phyloP scores from a whole-genome alignment of 2,113 vertebrate species.

The Crocuta crocuta region DNA sequence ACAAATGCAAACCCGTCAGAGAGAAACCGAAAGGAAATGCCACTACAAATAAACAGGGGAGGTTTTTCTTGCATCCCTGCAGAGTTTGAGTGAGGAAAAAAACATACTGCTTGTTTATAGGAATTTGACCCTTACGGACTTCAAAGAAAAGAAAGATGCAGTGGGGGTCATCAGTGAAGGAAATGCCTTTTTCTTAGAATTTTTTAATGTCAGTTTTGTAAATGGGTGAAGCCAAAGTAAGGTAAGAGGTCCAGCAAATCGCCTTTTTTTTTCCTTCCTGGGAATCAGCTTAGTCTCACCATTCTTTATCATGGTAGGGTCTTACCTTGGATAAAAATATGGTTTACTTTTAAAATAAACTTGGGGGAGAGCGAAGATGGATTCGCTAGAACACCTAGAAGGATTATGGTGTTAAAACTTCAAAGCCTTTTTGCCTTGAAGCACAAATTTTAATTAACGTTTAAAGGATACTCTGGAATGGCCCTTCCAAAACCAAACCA shows the following conservation, averaged over 20 bases:
- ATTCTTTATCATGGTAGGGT: conserved; percentile 34
- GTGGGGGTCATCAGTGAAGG: background rate
- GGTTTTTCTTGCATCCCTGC: conserved; percentile 31
- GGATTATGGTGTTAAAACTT: conserved; percentile 61
- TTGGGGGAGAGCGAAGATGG: background rate
- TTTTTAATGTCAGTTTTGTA: conserved; percentile 57
- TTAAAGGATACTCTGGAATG: conserved; percentile 37
- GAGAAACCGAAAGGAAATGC: background rate
- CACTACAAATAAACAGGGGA: background rate
- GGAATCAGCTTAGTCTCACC: conserved; percentile 43
- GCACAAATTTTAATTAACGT: conserved; percentile 65
- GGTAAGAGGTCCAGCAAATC: conserved; percentile 29
- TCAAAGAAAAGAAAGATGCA: conserved; percentile 55
- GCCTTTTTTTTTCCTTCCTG: conserved; percentile 52
- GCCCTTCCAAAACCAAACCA: conserved; percentile 52
- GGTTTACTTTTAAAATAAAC: conserved; percentile 57
- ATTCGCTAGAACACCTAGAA: background rate
- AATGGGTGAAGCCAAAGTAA: conserved; percentile 50
- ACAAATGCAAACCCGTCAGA: conserved; percentile 27
- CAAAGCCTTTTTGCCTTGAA: conserved; percentile 58
- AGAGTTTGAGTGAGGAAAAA: background rate
- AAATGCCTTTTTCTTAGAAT: conserved; percentile 56
- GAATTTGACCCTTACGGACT: conserved; percentile 57
- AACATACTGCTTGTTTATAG: conserved; percentile 55
- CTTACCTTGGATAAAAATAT: conserved; percentile 65